A percentile compares a stretch with the other conserved stretches of the same genome.
phyloP scores from a whole-genome alignment of 2,797 vertebrate genomes.

The Trachops cirrhosus region DNA sequence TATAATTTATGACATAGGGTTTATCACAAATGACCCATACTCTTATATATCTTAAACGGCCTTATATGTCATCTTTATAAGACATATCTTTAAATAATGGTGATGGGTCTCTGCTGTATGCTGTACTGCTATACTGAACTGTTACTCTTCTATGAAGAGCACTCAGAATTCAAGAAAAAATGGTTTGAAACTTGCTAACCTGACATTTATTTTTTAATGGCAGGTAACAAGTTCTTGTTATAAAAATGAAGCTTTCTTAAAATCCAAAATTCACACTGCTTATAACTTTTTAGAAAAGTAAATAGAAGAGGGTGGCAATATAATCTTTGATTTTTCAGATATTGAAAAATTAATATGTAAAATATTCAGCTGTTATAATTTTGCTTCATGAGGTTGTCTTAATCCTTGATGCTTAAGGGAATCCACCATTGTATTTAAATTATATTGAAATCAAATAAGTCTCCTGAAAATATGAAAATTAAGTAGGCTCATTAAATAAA shows the following conservation, averaged over 20 bases:
- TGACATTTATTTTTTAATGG: background rate
- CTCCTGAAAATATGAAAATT: conserved; percentile 79
- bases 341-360: conserved; percentile 74
- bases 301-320: conserved; percentile 10
- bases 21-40: background rate
- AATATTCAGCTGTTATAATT: conserved; percentile 57
- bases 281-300: conserved; percentile 31
- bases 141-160: background rate
- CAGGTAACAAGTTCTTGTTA: background rate
- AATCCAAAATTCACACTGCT: background rate
- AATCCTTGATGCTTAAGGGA: conserved; percentile 77
- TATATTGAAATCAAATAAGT: conserved; percentile 72
- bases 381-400: conserved; percentile 76
- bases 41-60: background rate
- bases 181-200: background rate
- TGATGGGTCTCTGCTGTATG: background rate
- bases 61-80: background rate
- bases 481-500: conserved; percentile 72
- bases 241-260: conserved; percentile 7
- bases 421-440: conserved; percentile 67
- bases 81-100: background rate
- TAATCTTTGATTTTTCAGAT: conserved; percentile 49
- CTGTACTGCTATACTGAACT: background rate
- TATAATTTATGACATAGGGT: background rate
- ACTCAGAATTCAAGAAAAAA: background rate